These are phyloP conservation scores for Drosophila kanapiae DNA, from an alignment of 1,140 invertebrate genomes.

Conservation along the genomic window DNA sequence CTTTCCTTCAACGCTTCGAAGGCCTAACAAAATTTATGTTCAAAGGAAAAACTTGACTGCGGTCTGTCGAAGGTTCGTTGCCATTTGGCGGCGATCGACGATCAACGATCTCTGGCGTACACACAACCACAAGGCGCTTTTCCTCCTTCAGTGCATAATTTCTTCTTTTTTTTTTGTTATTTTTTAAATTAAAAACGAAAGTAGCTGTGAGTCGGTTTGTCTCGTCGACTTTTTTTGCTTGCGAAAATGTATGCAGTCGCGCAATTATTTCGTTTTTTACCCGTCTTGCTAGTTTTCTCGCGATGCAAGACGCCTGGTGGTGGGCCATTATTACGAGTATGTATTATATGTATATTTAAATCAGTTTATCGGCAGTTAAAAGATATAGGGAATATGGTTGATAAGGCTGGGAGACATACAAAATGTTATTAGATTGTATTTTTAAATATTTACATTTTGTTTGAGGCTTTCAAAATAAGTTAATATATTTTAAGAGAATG, in stretches of 20 bases:
- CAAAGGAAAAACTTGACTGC: conserved; percentile 76
- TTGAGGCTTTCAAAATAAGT: background rate
- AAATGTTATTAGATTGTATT: background rate
- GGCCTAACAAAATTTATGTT: conserved; percentile 72
- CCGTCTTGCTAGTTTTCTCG: conserved; percentile 48
- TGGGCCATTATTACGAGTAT: conserved; percentile 28
- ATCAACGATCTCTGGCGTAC: conserved; percentile 51
- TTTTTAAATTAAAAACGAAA: conserved; percentile 81
- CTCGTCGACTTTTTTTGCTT: conserved; percentile 29
- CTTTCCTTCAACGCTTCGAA: conserved; percentile 31
- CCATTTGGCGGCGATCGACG: conserved; percentile 68
- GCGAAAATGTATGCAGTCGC: conserved; percentile 76
- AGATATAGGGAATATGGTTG: conserved; percentile 3
- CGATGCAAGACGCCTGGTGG: conserved; percentile 53
- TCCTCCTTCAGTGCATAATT: conserved; percentile 52
- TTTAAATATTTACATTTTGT: background rate
- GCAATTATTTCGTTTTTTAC: conserved; percentile 69
- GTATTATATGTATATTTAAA: conserved; percentile 13
- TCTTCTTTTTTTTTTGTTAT: conserved; percentile 34
- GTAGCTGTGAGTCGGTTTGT: conserved; percentile 61
- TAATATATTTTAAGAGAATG: no score
- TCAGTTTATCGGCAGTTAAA: background rate
- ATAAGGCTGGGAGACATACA: no score
- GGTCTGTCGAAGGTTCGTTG: conserved; percentile 79
- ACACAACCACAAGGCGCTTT: conserved; percentile 59